Evolutionary conservation across 2,797 vertebrate genomes (phyloP).

Genomic region (Tinamus major): DNA sequence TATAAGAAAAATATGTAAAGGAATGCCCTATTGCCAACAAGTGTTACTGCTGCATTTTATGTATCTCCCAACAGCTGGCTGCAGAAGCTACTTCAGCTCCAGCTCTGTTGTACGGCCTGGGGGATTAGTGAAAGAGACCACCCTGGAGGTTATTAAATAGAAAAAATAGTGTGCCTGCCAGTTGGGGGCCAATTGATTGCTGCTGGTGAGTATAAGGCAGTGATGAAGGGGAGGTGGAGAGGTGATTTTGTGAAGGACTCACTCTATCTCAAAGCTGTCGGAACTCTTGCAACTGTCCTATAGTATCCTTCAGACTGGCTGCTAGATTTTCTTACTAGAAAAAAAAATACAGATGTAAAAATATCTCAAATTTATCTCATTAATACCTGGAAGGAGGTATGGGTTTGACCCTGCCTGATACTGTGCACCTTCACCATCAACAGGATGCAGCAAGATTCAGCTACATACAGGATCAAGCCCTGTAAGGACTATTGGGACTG

Average conservation of each 20-base stretch:
- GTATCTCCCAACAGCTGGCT: constrained; percentile 48
- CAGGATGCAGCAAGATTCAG: not conserved
- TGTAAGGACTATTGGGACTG: not conserved
- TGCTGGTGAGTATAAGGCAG: constrained; percentile 47
- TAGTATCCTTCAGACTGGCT: not conserved
- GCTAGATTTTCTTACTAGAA: constrained; percentile 29
- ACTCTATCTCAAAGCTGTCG: constrained; percentile 57
- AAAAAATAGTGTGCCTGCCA: constrained; percentile 62
- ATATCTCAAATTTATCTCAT: not conserved
- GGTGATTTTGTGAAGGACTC: constrained; percentile 67
- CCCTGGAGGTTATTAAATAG: constrained; percentile 69
- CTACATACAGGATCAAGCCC: not conserved
- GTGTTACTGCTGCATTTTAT: not conserved
- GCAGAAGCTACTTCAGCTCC: constrained; percentile 59
- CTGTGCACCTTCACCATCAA: not conserved
- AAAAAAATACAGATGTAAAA: not conserved
- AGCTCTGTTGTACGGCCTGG: constrained; percentile 45
- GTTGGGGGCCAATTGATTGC: constrained; percentile 66
- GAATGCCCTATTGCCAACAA: not conserved
- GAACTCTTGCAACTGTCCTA: constrained; percentile 47
- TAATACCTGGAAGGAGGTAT: not conserved
- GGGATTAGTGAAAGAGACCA: constrained; percentile 71
- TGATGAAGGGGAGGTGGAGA: constrained; percentile 63
- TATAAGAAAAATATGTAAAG: not conserved
- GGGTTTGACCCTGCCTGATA: not conserved